Evolutionary conservation across 1,140 invertebrate species (phyloP), one percentile per base, ranked within the genome.

Genomic region (Mycetomoellerius zeteki): DNA sequence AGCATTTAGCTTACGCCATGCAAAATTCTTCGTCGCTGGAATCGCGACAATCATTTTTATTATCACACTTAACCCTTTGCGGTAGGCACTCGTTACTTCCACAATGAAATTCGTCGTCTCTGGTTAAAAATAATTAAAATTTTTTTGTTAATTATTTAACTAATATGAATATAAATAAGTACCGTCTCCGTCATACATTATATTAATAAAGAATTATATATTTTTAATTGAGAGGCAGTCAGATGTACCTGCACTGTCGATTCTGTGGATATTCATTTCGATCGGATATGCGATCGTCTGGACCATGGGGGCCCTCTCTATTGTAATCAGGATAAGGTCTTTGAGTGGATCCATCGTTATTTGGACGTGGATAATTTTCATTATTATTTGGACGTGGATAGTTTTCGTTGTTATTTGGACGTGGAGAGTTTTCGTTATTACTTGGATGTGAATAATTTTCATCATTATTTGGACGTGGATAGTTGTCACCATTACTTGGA

Each of bases 11-110:
- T 91, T 84, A 86, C 85, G 10, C 19, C 58, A 43, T 6, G 47
- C 73, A 90, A 47, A 16, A 30, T 8, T 7, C 7, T 47, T 86
- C 86, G 56, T 91, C 90, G 62, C 82, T 91, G 7, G 19, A 52
- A 80, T 91, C 88, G 19, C 43, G 65, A 73, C 90, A 91, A 75
- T 91, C 67, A 54, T 78, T 21, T 77, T 56, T 82, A 37, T 84
- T 43, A 78, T 91, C 72, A 80, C 86, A 89, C 72, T 52, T 89
- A 24, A 54, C 33, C 0, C 60, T 60, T 30, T 16, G 30, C 12
- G 81, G 82, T 21, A 91, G 30, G 72, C 86, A 91, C 54, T 91
- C 88, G 37, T 54, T 56, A 50, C 12, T 88, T 60, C 62, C 58
- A 21, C 82, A 89, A 69, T 10, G 69, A 62, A 88, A 91, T 21